Evolutionary conservation across 2,113 vertebrate species (phyloP).

Genomic region (Dipodomys ordii): DNA sequence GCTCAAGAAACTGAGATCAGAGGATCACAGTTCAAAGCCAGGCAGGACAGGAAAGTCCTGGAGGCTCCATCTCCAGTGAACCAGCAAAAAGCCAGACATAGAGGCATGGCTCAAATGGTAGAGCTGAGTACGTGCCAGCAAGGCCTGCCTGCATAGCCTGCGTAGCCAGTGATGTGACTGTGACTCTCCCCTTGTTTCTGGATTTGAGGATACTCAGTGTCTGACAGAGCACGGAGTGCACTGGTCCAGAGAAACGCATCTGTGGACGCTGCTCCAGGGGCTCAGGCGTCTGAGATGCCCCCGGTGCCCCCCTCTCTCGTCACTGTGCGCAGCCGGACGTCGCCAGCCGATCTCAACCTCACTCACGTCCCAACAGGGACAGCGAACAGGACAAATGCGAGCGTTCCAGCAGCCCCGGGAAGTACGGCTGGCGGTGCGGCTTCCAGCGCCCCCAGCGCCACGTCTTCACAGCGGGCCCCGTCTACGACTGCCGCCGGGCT

Average conservation of each 20-base stretch:
- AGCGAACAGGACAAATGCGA: background rate
- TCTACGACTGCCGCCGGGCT: accelerated
- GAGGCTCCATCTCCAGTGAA: too few relatives aligned
- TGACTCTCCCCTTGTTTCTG: background rate
- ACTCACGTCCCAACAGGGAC: background rate
- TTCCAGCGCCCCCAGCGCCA: accelerated
- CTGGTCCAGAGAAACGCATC: background rate
- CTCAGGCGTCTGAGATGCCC: accelerated
- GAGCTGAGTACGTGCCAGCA: too few relatives aligned
- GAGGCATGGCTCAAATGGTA: too few relatives aligned
- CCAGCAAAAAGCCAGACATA: too few relatives aligned
- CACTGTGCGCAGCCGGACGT: accelerated
- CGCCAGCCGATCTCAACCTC: accelerated
- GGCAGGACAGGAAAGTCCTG: too few relatives aligned
- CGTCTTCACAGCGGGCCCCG: accelerated
- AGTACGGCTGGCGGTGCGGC: accelerated
- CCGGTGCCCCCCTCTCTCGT: accelerated
- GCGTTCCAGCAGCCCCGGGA: accelerated
- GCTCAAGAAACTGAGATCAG: too few relatives aligned
- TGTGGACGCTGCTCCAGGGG: accelerated
- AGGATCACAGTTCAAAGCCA: too few relatives aligned
- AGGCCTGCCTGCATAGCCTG: too few relatives aligned
- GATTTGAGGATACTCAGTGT: background rate
- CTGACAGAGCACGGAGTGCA: background rate
- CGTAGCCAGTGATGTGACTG: too few relatives aligned